Evolutionary conservation across 2,888 invertebrate genomes (phyloP), one percentile per base, ranked within the genome.

Genomic region (Tetrapedia diversipes): DNA sequence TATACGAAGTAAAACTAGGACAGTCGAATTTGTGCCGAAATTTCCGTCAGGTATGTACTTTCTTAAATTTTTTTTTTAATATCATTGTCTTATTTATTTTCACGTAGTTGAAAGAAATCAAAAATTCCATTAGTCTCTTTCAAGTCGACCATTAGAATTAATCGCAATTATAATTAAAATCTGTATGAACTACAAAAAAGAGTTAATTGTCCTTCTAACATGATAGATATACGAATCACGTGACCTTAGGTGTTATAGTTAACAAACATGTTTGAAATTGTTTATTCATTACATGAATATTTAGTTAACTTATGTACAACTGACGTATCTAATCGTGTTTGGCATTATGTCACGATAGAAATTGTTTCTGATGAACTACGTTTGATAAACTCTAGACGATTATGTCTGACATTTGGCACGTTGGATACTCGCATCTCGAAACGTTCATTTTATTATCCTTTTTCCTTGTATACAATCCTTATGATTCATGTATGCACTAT

Each of bases 1-100:
- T 88, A 89, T 98, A 65, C 94, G 98, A 76, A 96, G 96, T 92
- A 98, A 98, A 92, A 97, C 97, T 80, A 94, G 97, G 80, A 98
- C 98, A 0, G 91, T 98, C 78, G 95, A 95, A 90, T 97, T 96
- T 88, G 94, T 97, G 82, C 98, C 98, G 2, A 94, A 94, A 82
- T 92, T 93, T 82, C 94, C 97, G 4, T 94, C 95, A 93, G 96
- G 97, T 97, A 41, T 10, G 75, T 65, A 27, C 27, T 6, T 45
- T 19, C 11, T 41, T 29, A 49, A 24, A 34, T 7, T 22, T 39
- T 4, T 19, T 39, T 16, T 41, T 7, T 4, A n/a, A 41, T 2
- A 41, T n/a, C 4, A 8, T n/a, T 37, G 10, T 14, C 6, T 32
- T 32, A 4, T 6, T 32, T 32, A 32, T 32, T 32, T 6, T 32